Base-by-base conservation (phyloP, 2,888 invertebrate species). In the Acanthopleura granulata region DNA sequence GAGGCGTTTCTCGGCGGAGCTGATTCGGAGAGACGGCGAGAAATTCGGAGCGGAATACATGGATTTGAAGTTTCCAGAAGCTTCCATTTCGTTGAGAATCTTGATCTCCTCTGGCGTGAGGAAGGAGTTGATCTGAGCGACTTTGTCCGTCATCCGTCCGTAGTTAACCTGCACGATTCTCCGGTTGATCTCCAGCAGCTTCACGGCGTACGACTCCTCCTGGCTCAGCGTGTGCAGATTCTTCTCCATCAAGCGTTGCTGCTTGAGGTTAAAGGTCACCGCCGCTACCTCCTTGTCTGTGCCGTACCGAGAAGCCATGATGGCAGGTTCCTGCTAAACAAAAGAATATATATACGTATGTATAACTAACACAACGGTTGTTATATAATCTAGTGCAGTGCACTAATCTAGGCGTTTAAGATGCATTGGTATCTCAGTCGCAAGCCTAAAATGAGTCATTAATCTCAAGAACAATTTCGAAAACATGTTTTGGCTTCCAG, bases 241-340 rank as follows among this genome's bases (percentile, higher is more conserved):
- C 72, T 87, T 89, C 76, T 87, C 87, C 40, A 89, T 77, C n/a
- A 82, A 80, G 29, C 86, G 79, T 50, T 87, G 81, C 74, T 88
- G 87, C 76, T 87, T 89, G 73, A 85, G 77, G 79, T 88, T 88
- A 71, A 83, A 79, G 1, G 83, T 85, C 29, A 87, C 80, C 0
- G 87, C 88, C 57, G 83, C 79, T 22, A 85, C 80, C 62, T 85
- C 84, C 66, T 83, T 84, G 61, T 85, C 79, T n/a, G 76, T 74
- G 3, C 79, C 77, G 12, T 57, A 57, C 9, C 66, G 66, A 22
- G 22, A 3, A 66, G 22, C 29, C 66, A 66, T 66, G 22, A 14
- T 27, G 22, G 16, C 6, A 66, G 22, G 1, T 16, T 12, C 57
- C 12, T 3, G 6, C 3, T 9, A 40, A 6, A 40, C 3, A 40